Base-by-base conservation (phyloP, 2,888 invertebrate species). In the Coremacera marginata region DNA sequence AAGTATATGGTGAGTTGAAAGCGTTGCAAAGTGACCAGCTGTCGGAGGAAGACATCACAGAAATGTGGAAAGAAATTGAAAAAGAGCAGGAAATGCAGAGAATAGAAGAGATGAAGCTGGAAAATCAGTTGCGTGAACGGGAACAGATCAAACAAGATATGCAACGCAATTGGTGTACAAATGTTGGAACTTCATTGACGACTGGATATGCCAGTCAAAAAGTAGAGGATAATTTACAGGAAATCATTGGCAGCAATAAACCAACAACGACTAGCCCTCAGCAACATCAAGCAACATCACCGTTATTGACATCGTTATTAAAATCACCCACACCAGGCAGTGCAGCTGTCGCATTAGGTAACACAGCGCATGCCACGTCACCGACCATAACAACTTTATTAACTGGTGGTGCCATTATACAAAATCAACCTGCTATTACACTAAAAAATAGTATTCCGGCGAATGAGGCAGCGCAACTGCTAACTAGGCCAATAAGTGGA, bases 301-400 rank as follows among this genome's bases (percentile, higher is more conserved):
- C 96, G 0, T 89, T 97, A 62, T 90, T 97, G 67, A 96, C 96
- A 9, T 96, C 96, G 65, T 90, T 97, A 52, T 90, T 97, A 5
- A 95, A 96, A 88, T 94, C 94, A 63, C 84, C 86, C 3, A 82
- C 83, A 4, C 76, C 85, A 5, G 92, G 92, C 0, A 92, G 92
- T 37, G 92, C 92, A 73, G 88, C 90, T 22, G 89, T 89, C 80
- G 82, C 85, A 27, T 70, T 51, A 82, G 85, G 86, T 86, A 90
- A n/a, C 86, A 78, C 84, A n/a, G 84, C 86, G 0, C 83, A 88
- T 11, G 82, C 83, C 4, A 82, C 84, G 1, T 89, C 90, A 1
- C 90, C 89, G 5, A 90, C 90, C 19, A 90, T 90, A n/a, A 89
- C 90, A 3, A 88, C 88, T 37, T 78, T 90, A 5, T 76, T 90